Evolutionary conservation across 2,113 vertebrate species (phyloP), one percentile per base, ranked within the genome.

Genomic region (Miniopterus natalensis): DNA sequence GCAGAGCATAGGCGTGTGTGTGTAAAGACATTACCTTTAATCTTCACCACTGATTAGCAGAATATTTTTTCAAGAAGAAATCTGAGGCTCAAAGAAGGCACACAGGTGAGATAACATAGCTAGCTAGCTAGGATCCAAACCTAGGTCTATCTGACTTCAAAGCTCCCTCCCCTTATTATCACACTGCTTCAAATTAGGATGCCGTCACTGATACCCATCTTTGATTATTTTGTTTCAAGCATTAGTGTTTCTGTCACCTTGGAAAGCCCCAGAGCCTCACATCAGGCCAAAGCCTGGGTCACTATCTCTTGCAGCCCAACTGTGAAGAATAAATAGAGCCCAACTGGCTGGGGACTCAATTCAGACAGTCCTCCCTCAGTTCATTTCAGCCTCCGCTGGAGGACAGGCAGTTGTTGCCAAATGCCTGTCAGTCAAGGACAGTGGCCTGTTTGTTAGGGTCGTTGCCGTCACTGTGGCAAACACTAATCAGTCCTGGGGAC

Each of bases 381-480:
- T 95, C 80, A 10, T 53, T 81, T 89, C 84, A 94, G 92, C 66
- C 18, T 92, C 29, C 85, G 11, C 29, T 15, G 17, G 55, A 80
- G 51, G 83, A 80, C 31, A 4, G 68, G 77, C 55, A 20, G 59
- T 74, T 96, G 87, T 88, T 94, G 96, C 96, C 95, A 97, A 97
- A 94, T 0, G 63, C 66, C 84, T 81, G 90, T 95, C 92, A 90
- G 59, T 92, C 80, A 92, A 85, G 92, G 97, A 97, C 96, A 97
- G 95, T 85, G 85, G 92, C 84, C 77, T 63, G 31, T 96, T 97
- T 97, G 97, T 97, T 96, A 81, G 42, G 31, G 63, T 53, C 85
- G 18, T 84, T 90, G 66, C 27, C 49, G 88, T 88, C 85, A 81
- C 85, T 97, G 95, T 85, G 77, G 71, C 29, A 36, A 96, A 88